phyloP scores from a whole-genome alignment of 2,888 invertebrate species.

The Rambutsinella grinnellia region DNA sequence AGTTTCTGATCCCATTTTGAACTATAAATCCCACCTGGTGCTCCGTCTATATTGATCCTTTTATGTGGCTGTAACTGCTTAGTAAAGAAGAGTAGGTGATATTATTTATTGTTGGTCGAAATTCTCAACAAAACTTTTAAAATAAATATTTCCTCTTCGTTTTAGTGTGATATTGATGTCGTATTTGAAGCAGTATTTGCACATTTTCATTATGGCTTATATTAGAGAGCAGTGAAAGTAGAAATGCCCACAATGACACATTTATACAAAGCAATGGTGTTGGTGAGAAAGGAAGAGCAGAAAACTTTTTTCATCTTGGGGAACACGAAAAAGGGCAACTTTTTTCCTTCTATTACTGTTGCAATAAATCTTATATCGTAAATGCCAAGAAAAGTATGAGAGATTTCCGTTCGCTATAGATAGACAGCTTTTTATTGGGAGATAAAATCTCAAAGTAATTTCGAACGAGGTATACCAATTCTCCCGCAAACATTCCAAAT shows the following conservation, averaged over 20 bases:
- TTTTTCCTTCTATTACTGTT: neutral
- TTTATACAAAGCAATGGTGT: conserved; percentile 29
- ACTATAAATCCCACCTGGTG: neutral
- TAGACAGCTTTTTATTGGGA: neutral
- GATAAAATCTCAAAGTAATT: no score
- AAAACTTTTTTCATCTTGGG: conserved; percentile 38
- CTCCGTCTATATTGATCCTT: no score
- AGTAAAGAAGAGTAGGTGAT: no score
- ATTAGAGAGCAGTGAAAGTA: neutral
- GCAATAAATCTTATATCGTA: neutral
- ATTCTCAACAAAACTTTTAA: neutral
- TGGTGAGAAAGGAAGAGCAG: conserved; percentile 6
- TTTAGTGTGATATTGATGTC: no score
- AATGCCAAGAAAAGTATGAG: neutral
- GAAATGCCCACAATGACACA: neutral
- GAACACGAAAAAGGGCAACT: conserved; percentile 1
- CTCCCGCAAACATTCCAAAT: no score
- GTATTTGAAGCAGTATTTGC: neutral
- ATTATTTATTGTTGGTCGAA: neutral
- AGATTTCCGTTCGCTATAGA: neutral
- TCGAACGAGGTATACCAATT: no score
- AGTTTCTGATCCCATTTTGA: neutral
- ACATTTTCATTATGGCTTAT: neutral
- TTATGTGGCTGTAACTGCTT: no score
- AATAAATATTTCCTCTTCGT: neutral